Evolutionary conservation across 2,888 invertebrate species (phyloP).

Genomic region (Tachystola acroxantha): DNA sequence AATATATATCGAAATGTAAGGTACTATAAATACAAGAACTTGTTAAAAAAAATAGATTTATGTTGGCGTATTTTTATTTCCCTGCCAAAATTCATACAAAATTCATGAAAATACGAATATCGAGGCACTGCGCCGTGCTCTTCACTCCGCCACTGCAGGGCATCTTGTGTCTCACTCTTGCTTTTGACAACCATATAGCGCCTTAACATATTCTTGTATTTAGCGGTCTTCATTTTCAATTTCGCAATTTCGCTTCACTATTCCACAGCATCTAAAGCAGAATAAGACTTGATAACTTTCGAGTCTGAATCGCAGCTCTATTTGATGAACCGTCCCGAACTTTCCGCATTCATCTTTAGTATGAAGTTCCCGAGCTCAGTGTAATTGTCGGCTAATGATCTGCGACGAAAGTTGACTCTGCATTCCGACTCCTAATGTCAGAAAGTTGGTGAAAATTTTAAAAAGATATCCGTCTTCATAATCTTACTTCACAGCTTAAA

Average conservation of each 20-base stretch:
- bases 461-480: not conserved
- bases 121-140: too few species aligned
- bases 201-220: not conserved
- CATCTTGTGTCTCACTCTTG: too few species aligned
- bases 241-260: not conserved
- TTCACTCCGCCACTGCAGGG: too few species aligned
- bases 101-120: too few species aligned
- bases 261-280: not conserved
- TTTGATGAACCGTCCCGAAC: constrained; percentile 30
- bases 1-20: too few species aligned
- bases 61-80: too few species aligned
- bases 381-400: constrained; percentile 46
- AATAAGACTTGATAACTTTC: constrained; percentile 4
- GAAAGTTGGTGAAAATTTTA: not conserved
- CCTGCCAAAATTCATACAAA: too few species aligned
- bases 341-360: constrained; percentile 36
- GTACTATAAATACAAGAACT: too few species aligned
- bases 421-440: constrained; percentile 4
- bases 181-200: too few species aligned
- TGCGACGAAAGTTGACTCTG: constrained; percentile 23
- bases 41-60: too few species aligned
- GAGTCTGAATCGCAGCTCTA: constrained; percentile 8
- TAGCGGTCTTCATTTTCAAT: not conserved
- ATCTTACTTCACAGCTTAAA: too few species aligned
- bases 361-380: constrained; percentile 22